Base-by-base conservation (phyloP, 2,888 invertebrate species). In the Endotricha flammealis region DNA sequence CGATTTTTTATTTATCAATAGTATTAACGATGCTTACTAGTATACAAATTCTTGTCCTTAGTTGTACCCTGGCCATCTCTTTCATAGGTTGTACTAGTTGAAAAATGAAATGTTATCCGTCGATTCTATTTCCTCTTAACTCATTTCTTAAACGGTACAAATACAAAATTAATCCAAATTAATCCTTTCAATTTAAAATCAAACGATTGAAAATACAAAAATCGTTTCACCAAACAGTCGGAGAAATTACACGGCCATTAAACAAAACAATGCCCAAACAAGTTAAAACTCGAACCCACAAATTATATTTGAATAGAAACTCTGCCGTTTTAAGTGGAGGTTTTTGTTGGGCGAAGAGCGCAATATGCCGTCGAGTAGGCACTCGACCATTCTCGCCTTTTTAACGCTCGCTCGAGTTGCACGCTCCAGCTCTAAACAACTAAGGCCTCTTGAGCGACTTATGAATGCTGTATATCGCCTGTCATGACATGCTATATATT, bases 351-450 rank as follows among this genome's bases (percentile, higher is more conserved):
- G 52, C 51, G 56, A 62, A 71, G 67, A 63, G 71, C 67, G 74
- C 74, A 74, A 74, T 75, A 74, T 73, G 56, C 49, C 9, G 55
- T 46, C 37, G 48, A 74, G 73, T 47, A 61, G 57, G 12, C 29
- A 44, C 66, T 67, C 51, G 49, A 56, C 51, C 38, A 53, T 61
- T 48, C 69, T 62, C 47, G 39, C 57, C 67, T 68, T 71, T 71
- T 69, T 67, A 68, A 59, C 31, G 55, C 58, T 41, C 44, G 35
- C 39, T 57, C 49, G 48, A 62, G 48, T 51, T 36, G 41, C 50
- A 44, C 42, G 34, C 57, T 57, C 58, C 60, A 53, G 60, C 65
- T 58, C 75, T 74, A 73, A 73, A 66, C 73, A 72, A 74, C 72
- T 70, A 67, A 64, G 65, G 55, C 64, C 59, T 50, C 72, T 74